Evolutionary conservation across 2,888 invertebrate genomes (phyloP).

Genomic region (Ctena decussata): DNA sequence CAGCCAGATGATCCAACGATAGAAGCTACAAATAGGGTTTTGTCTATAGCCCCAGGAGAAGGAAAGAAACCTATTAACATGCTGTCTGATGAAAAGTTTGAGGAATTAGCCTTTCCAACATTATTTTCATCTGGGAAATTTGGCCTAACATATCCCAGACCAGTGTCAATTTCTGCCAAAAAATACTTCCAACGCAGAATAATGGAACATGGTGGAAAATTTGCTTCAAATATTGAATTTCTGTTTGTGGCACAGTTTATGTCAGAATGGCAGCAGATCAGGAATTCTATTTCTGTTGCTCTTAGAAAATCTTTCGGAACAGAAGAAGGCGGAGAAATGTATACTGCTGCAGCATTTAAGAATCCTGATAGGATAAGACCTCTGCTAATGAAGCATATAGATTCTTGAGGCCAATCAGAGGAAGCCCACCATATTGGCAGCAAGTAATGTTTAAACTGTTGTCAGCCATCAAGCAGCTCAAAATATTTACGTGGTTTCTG

Average conservation of each 20-base stretch:
- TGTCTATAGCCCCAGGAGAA: slow-evolving; percentile 25
- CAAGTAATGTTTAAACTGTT: slow-evolving; percentile 3
- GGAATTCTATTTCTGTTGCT: slow-evolving; percentile 22
- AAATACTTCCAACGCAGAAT: slow-evolving; percentile 41
- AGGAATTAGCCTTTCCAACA: slow-evolving; percentile 29
- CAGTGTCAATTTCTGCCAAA: slow-evolving; percentile 25
- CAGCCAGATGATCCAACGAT: neutral
- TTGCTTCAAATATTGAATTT: slow-evolving; percentile 34
- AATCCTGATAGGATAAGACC: neutral
- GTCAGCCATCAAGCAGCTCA: slow-evolving; percentile 18
- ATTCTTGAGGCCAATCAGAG: slow-evolving; percentile 12
- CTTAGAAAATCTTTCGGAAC: slow-evolving; percentile 19
- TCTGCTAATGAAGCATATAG: slow-evolving; percentile 6
- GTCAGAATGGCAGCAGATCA: slow-evolving; percentile 29
- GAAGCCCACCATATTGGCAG: slow-evolving; percentile 26
- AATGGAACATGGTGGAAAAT: slow-evolving; percentile 15
- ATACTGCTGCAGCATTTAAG: slow-evolving; percentile 20
- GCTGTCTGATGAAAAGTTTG: slow-evolving; percentile 13
- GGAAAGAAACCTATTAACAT: slow-evolving; percentile 18
- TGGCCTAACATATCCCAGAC: slow-evolving; percentile 18
- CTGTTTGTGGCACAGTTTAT: slow-evolving; percentile 30
- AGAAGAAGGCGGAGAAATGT: neutral
- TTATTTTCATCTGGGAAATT: slow-evolving; percentile 37
- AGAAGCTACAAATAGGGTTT: neutral
- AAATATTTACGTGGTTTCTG: slow-evolving; percentile 23